Base-by-base conservation (phyloP, 2,797 vertebrate genomes). In the Phalanger gymnotis region DNA sequence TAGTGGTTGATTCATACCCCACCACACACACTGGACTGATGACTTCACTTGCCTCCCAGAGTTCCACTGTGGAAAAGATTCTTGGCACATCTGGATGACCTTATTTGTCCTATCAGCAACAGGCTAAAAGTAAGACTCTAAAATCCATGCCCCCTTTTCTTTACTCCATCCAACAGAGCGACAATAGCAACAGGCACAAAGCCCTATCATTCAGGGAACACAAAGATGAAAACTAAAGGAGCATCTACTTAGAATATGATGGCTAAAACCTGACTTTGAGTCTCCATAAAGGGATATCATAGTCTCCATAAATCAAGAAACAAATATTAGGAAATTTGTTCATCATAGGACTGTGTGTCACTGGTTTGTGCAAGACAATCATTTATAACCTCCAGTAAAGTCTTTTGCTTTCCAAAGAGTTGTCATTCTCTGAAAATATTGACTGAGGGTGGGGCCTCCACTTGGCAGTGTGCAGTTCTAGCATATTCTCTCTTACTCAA, bases 321-420 rank as follows among this genome's bases (percentile, higher is more conserved):
- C 7, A 81, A 73, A 47, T 81, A 47, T 47, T 81, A 40, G 40
- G 16, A 22, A 81, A 81, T 47, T 73, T 73, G 34, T 73, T 73
- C 66, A 40, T 92, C 40, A 91, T 34, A 91, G 31, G 34, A 52
- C 87, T 58, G 22, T 25, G 73, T 47, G 9, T 81, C 7, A 47
- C 47, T 81, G 73, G 89, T 91, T 55, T 51, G 5, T 52, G 2
- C 93, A 94, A 93, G 53, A 53, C 53, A 58, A 94, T 56, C 34
- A 92, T 54, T 93, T 90, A 95, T 94, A 81, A 58, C 90, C 27
- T 92, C 92, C 54, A 57, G 34, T 93, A 93, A 94, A 90, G 54
- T 73, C 66, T 90, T 93, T 56, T 31, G 81, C 19, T 9, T 30
- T 28, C 31, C 28, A 91, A 54, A 54, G 30, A 58, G 5, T 53